Base-by-base conservation (phyloP, 2,888 invertebrate genomes). In the Coecobrya sp. region DNA sequence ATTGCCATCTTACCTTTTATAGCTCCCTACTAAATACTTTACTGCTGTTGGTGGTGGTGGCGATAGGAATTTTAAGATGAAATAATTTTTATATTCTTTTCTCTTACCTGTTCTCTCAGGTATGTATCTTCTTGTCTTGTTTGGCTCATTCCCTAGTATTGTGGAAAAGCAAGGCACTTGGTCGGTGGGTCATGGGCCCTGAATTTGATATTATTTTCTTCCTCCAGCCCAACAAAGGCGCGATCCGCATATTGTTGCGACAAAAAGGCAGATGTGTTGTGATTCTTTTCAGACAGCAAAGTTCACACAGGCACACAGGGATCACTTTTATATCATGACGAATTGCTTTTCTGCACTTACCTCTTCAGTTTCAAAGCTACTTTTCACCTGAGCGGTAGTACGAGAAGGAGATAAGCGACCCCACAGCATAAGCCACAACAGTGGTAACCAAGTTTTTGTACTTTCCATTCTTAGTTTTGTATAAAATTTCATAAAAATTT, bases 241-340 rank as follows among this genome's bases (percentile, higher is more conserved):
- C 65, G 65, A 65, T 65, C 65, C 27, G 3, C 19, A 8, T 11
- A 65, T 65, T 65, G 65, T 65, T 65, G 65, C 27, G 16, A 27
- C 27, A 13, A 65, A 65, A 65, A 65, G 11, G 65, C 65, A 65
- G 27, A 65, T 27, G 65, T 65, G 65, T 65, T 65, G 16, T 65
- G 65, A 65, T 65, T 65, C 65, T 65, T 65, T 65, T 65, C 27
- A 27, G 27, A 25, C 25, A 27, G 13, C 25, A 25, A 65, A 11
- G 13, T 27, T 65, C 65, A 27, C 27, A 65, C 25, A 27, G 27
- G 25, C 65, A 27, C 27, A 65, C 25, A 27, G 27, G 25, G 27
- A 25, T 25, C 13, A 65, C 0, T 0, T 1, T 25, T n/a, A 13
- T 16, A 22, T 11, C 11, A 65, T 27, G 13, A 65, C 7, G 19